These are phyloP conservation scores for Tarsius wallacei DNA, from an alignment of 2,797 vertebrate species.

Conservation along the genomic window DNA sequence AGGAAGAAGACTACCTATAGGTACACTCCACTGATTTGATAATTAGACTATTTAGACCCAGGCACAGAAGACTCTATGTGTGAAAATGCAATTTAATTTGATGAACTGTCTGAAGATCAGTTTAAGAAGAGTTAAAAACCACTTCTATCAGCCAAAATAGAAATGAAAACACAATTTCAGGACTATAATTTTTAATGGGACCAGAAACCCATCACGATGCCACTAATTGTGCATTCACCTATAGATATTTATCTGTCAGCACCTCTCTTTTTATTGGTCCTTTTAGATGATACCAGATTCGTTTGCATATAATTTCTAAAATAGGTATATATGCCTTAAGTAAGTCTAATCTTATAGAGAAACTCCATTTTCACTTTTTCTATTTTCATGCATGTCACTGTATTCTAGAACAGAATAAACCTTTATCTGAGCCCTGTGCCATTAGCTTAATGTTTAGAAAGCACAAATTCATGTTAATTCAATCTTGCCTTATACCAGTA, in stretches of 20 bases:
- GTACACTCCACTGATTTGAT: not conserved
- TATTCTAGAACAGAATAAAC: not conserved
- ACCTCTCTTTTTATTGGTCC: not conserved
- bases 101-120: not conserved
- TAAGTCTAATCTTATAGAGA: not conserved
- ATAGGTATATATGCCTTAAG: not conserved
- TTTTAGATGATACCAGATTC: not conserved
- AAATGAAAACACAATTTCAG: conserved; percentile 17
- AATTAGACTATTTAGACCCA: not conserved
- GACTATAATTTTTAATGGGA: not conserved
- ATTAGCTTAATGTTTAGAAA: not conserved
- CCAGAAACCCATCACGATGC: not conserved
- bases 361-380: not conserved
- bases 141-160: not conserved
- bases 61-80: not conserved
- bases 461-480: no score
- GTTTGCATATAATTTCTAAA: not conserved
- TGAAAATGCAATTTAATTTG: not conserved
- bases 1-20: not conserved
- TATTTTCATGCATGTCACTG: not conserved
- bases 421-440: not conserved
- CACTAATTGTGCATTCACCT: not conserved
- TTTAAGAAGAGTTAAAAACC: conserved; percentile 10
- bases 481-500: not conserved
- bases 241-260: not conserved